phyloP scores from a whole-genome alignment of 35 echinoderm and acorn worm genomes.

The Ophiothrix spiculata region DNA sequence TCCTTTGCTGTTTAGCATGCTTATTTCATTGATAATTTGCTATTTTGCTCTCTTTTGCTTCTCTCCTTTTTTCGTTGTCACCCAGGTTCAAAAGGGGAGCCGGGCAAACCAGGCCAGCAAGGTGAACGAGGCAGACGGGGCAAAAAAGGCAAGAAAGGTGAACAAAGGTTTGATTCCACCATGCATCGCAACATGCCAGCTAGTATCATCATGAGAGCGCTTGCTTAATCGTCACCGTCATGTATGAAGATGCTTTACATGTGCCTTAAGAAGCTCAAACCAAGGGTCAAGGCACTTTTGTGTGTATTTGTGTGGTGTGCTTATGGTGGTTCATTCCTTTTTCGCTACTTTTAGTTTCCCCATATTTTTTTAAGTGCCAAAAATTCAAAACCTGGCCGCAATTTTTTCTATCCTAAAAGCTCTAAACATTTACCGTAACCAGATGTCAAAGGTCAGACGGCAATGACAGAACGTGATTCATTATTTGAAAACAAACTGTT shows the following conservation, averaged over 20 bases:
- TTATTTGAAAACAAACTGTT: too few species aligned
- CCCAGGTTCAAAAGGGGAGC: conserved; percentile 3
- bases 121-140: neutral
- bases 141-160: conserved; percentile 15
- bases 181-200: neutral
- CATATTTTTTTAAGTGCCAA: neutral
- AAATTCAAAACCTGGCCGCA: neutral
- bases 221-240: too few species aligned
- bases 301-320: neutral
- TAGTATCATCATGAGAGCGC: too few species aligned
- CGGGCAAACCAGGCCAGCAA: neutral
- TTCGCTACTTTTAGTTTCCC: neutral
- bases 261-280: neutral
- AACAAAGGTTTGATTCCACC: conserved; percentile 10
- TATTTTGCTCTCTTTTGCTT: neutral
- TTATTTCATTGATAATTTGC: neutral
- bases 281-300: neutral
- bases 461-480: too few species aligned
- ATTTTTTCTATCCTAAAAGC: neutral
- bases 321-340: conserved; percentile 3
- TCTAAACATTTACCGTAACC: too few species aligned
- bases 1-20: conserved; percentile 1
- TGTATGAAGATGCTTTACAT: neutral
- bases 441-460: too few species aligned
- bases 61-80: neutral